Base-by-base conservation (phyloP, 2,113 vertebrate species). In the Potamarius usumacintae region DNA sequence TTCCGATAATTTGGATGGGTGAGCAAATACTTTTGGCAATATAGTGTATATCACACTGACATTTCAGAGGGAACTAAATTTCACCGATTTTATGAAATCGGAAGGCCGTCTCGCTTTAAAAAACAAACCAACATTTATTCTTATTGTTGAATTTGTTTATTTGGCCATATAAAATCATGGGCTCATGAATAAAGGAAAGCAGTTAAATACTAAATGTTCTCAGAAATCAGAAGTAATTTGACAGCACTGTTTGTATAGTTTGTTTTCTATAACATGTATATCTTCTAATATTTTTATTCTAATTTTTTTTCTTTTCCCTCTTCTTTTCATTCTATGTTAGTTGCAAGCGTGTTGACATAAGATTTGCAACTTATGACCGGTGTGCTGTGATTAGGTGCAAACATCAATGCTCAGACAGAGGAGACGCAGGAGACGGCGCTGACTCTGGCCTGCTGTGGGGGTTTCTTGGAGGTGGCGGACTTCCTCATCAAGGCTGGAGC, bases 371-470 rank as follows among this genome's bases (percentile, higher is more conserved):
- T 25, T 76, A 42, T 84, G 10, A 11, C 0, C 57, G 7, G n/a
- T 74, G 77, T 79, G 7, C 85, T 84, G 25, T 55, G n/a, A 89
- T 11, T 89, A 99, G 98, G 98, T 94, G 98, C 98, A 88, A 99
- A 99, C 92, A 99, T 99, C 92, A 99, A 99, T 85, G 98, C 98
- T 42, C 98, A 99, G 94, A 99, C 98, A 50, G 98, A 99, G 92
- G 98, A 99, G 94, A 99, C 98, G 0, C 98, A 99, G 92, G 98
- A 99, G 92, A 99, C 98, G 0, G 98, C 98, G 67, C 94, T 99
- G 88, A 99, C 98, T 14, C 94, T 99, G 91, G 98, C 98, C 1
- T 99, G 98, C 92, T 99, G 98, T 86, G 98, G 98, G 89, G 98
- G 98, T 58, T 99, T 99, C 94, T 96, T 98, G 90, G 98, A 99